Evolutionary conservation across 2,113 vertebrate genomes (phyloP).

Genomic region (Ginglymostoma cirratum): DNA sequence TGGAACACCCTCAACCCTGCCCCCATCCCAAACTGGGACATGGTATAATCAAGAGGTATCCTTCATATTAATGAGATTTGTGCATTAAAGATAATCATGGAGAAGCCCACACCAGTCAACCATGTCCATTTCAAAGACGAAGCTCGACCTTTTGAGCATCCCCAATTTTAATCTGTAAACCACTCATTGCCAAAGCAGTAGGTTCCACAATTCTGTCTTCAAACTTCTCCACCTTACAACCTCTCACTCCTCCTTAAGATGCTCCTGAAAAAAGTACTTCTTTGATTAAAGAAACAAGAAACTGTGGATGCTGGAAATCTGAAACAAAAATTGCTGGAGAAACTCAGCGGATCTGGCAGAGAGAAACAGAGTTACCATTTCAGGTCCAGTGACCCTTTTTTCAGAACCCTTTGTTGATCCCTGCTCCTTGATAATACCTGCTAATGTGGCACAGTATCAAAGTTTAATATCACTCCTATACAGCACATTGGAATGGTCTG

Average conservation of each 20-base stretch:
- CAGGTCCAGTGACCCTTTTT: no score
- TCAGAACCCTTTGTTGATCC: no score
- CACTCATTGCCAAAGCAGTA: neutral
- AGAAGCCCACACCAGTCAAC: neutral
- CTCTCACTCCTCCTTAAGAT: neutral
- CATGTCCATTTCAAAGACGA: neutral
- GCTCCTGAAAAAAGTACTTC: neutral
- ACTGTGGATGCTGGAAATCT: no score
- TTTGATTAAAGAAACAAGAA: neutral
- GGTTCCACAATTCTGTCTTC: neutral
- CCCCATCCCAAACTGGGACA: neutral
- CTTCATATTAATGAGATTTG: neutral
- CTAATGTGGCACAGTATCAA: neutral
- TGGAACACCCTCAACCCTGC: no score
- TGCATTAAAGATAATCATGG: neutral
- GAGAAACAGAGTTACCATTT: no score
- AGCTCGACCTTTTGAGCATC: neutral
- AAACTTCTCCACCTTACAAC: neutral
- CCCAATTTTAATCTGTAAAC: neutral
- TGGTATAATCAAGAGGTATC: neutral
- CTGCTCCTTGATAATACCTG: neutral
- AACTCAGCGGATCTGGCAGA: no score
- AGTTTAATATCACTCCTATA: neutral
- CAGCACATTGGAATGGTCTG: neutral
- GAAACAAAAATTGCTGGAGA: no score